phyloP scores from a whole-genome alignment of 2,888 invertebrate species.

The Pachliopta kotzebuea region DNA sequence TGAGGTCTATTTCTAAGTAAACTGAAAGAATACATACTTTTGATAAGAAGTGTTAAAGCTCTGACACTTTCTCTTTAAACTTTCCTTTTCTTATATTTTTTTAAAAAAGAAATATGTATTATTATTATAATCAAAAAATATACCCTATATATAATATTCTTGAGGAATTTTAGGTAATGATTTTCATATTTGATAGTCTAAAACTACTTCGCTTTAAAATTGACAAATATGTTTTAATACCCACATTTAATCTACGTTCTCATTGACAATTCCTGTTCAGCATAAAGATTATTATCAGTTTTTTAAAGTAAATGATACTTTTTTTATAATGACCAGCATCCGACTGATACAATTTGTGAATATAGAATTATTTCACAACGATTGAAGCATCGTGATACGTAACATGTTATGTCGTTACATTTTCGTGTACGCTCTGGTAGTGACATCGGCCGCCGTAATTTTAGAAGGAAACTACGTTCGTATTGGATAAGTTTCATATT shows the following conservation, averaged over 20 bases:
- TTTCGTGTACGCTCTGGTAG: conserved; percentile 27
- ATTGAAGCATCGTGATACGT: conserved; percentile 21
- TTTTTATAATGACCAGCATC: conserved; percentile 20
- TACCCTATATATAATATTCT: no score
- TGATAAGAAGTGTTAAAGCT: no score
- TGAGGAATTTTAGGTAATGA: no score
- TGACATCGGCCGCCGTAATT: conserved; percentile 28
- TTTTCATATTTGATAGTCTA: no score
- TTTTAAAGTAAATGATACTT: conserved; percentile 18
- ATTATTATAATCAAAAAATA: no score
- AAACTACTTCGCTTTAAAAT: no score
- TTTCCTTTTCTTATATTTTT: no score
- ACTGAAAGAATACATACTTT: no score
- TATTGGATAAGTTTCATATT: conserved; percentile 26
- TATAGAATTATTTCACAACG: conserved; percentile 10
- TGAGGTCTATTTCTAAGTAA: no score
- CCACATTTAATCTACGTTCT: not conserved
- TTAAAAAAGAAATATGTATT: no score
- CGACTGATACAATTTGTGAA: conserved; percentile 12
- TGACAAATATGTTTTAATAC: not conserved
- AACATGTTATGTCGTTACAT: conserved; percentile 30
- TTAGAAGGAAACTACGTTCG: conserved; percentile 27
- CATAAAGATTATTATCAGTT: conserved; percentile 12
- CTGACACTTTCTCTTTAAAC: no score
- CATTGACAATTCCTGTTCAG: not conserved